A percentile compares a stretch with the other conserved stretches of the same genome.
phyloP scores from a whole-genome alignment of 2,113 vertebrate genomes.

The Dromiciops gliroides region DNA sequence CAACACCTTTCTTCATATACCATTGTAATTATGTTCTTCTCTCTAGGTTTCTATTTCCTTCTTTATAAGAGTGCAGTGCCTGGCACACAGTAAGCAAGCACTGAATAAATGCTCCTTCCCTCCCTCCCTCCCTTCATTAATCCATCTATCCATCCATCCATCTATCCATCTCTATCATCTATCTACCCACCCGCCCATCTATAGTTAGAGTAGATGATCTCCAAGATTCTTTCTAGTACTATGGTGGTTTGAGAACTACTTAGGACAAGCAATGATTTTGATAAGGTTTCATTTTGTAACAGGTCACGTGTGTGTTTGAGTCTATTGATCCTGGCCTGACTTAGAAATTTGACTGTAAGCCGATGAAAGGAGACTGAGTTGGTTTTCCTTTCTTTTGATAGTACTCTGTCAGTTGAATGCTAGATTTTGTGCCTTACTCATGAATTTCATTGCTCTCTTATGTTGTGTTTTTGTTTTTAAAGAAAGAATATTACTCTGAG shows the following conservation, averaged over 20 bases:
- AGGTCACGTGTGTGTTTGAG: background rate
- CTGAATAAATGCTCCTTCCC: background rate
- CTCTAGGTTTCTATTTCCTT: background rate
- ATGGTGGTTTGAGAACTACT: background rate
- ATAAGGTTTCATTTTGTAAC: background rate
- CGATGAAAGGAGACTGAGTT: background rate
- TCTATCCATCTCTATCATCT: too few species aligned
- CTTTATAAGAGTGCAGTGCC: background rate
- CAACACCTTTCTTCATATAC: background rate
- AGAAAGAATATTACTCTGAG: background rate
- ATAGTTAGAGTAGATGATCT: background rate
- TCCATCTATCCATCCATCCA: background rate
- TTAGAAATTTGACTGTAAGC: background rate
- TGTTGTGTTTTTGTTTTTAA: background rate
- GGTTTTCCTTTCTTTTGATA: background rate
- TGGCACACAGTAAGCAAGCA: background rate
- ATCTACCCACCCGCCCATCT: background rate
- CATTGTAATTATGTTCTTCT: background rate
- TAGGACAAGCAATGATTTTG: background rate
- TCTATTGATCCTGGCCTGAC: background rate
- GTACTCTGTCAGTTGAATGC: background rate
- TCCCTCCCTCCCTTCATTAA: rapidly evolving
- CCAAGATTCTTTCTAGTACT: background rate
- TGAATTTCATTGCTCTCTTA: background rate
- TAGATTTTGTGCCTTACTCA: background rate